Percentiles rank a stretch among this genome's conserved stretches.
phyloP scores from a whole-genome alignment of 1,140 invertebrate genomes.

The Calycopis cecrops region DNA sequence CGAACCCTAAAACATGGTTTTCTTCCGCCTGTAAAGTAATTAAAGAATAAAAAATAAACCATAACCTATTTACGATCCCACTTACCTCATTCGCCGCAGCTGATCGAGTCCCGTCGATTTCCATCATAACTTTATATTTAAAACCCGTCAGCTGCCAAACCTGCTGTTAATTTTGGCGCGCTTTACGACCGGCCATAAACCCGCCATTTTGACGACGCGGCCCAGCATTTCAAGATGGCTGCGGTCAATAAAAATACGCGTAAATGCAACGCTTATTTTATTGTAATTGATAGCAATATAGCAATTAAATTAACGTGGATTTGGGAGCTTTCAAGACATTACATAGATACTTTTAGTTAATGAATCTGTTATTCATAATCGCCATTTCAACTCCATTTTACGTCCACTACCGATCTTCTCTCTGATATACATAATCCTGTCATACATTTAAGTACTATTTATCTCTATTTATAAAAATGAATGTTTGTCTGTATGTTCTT shows the following conservation, averaged over 20 bases:
- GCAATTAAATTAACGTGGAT: constrained; percentile 5
- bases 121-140: constrained; percentile 58
- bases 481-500: no score
- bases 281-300: constrained; percentile 3
- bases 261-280: constrained; percentile 8
- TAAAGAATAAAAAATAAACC: constrained; percentile 1
- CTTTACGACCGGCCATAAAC: constrained; percentile 45
- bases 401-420: no score
- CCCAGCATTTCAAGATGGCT: constrained; percentile 29
- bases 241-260: constrained; percentile 29
- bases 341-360: no score
- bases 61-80: constrained; percentile 28
- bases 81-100: constrained; percentile 31
- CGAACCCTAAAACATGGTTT: background rate
- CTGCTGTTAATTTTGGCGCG: constrained; percentile 60
- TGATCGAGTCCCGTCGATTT: constrained; percentile 33
- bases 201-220: constrained; percentile 35
- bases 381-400: no score
- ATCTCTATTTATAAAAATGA: no score
- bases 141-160: constrained; percentile 57
- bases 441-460: no score
- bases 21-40: background rate
- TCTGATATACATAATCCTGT: no score
- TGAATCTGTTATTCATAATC: no score
- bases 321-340: background rate